Base-by-base conservation (phyloP, 2,888 invertebrate genomes). In the Periphyllus acericola region DNA sequence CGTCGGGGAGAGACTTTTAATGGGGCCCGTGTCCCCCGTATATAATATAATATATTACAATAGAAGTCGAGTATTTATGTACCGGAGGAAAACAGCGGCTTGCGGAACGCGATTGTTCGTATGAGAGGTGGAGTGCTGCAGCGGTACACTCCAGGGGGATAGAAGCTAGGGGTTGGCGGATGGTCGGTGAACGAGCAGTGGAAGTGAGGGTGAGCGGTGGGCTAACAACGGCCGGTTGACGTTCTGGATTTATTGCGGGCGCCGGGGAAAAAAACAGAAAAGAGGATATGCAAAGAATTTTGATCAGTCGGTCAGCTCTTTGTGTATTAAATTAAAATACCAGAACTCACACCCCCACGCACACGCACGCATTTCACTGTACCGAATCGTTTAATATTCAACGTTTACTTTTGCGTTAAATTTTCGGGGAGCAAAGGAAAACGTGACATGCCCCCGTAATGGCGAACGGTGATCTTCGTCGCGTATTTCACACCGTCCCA, bases 221-320 rank as follows among this genome's bases (percentile, higher is more conserved):
- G 52, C 71, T 8, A 78, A 52, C 36, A 55, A 83, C 71, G 71
- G 9, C 9, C 9, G 86, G 79, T 80, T 79, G 79, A 79, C 79
- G 79, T 79, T 36, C n/a, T 36, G 72, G 86, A 86, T 86, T 86
- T 86, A 86, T 86, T 55, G 71, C 55, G 55, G 36, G 40, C 0
- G 32, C 3, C 14, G 14, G 11, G 36, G 75, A 29, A 29, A 71
- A 17, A n/a, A 71, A 72, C 71, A 34, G 36, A 40, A 74, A 55
- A 83, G 72, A 74, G 78, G 34, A 71, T 78, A 71, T 55, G 71
- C 36, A 25, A 79, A 86, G 86, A 86, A 86, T 72, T 86, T 72
- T 36, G 86, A 79, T 79, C 79, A 25, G 72, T 60, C 71, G 71
- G 79, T 72, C 71, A 86, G 68, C 79, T 55, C 71, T 71, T 71